Evolutionary conservation across 2,797 vertebrate genomes (phyloP).

Genomic region (Paratrypauchen microcephalus): DNA sequence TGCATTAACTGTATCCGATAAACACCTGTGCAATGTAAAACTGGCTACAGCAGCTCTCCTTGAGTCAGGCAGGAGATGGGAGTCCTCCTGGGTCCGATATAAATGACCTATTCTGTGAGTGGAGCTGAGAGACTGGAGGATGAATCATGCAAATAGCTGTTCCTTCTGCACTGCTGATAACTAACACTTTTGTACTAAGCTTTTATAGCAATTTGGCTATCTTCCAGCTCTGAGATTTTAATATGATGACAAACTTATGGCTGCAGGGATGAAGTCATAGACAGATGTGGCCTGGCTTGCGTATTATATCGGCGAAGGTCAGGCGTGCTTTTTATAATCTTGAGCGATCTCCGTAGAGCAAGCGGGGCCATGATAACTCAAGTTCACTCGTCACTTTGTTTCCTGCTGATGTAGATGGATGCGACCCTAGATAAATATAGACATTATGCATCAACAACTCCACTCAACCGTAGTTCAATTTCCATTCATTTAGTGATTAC

Average conservation of each 20-base stretch:
- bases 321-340: slow-evolving; percentile 51
- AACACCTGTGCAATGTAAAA: slow-evolving; percentile 31
- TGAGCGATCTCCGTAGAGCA: slow-evolving; percentile 38
- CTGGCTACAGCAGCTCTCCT: slow-evolving; percentile 38
- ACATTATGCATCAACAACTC: slow-evolving; percentile 65
- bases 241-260: slow-evolving; percentile 47
- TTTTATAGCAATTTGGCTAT: slow-evolving; percentile 42
- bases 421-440: slow-evolving; percentile 49
- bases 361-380: slow-evolving; percentile 42
- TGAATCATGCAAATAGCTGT: slow-evolving; percentile 42
- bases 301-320: slow-evolving; percentile 29
- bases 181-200: slow-evolving; percentile 49
- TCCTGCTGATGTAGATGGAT: slow-evolving; percentile 60
- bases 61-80: slow-evolving; percentile 36
- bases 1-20: slow-evolving; percentile 43
- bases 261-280: slow-evolving; percentile 37
- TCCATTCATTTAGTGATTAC: slow-evolving; percentile 44
- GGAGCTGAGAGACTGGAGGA: slow-evolving; percentile 13
- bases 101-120: slow-evolving; percentile 36
- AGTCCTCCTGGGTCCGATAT: slow-evolving; percentile 49
- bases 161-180: slow-evolving; percentile 29
- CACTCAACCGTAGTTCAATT: slow-evolving; percentile 39
- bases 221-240: slow-evolving; percentile 23
- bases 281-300: slow-evolving; percentile 33
- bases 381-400: slow-evolving; percentile 39